Evolutionary conservation across 1,140 invertebrate genomes (phyloP), one percentile per base, ranked within the genome.

Genomic region (Yoshiicerus persimilis): DNA sequence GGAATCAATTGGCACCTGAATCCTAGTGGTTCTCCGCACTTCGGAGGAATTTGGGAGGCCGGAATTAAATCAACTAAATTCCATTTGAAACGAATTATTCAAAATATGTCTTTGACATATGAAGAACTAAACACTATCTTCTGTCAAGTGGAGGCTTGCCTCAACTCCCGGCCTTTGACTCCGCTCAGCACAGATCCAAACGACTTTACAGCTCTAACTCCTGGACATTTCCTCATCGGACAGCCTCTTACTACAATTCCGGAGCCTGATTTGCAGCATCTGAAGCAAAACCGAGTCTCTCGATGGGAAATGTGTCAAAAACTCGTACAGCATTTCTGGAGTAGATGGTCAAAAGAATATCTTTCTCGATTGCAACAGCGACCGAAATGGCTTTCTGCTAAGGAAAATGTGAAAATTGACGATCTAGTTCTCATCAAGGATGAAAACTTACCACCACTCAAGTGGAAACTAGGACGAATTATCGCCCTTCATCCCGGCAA

Each of bases 401-500:
- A 20, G 8, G 9, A 0, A 16, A 88, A 88, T 13, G 20, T 90
- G 13, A 47, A 85, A 23, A 13, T 66, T 27, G 39, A 36, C n/a
- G 77, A 86, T 86, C 6, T 90, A 1, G 91, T 91, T 2, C n/a
- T 92, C 3, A 30, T 92, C 1, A 91, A 90, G 39, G 92, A 92
- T 11, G 89, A 91, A 6, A 75, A 91, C 66, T 13, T 90, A 0
- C 90, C 90, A 34, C 91, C 91, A 30, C 80, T 90, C 11, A 84
- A 91, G 83, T 92, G 92, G 92, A 70, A 88, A 39, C 41, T 92
- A 10, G 92, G 91, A 77, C 88, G 91, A 85, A 89, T 92, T 9
- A 87, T 91, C 25, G 77, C 91, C 6, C 20, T 91, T 23, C 89
- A 91, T 86, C 90, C 90, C 70, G 91, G 91, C 23, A 13, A 25